These are phyloP conservation scores for Orchesella cincta DNA, from an alignment of 1,140 invertebrate species.

Conservation along the genomic window DNA sequence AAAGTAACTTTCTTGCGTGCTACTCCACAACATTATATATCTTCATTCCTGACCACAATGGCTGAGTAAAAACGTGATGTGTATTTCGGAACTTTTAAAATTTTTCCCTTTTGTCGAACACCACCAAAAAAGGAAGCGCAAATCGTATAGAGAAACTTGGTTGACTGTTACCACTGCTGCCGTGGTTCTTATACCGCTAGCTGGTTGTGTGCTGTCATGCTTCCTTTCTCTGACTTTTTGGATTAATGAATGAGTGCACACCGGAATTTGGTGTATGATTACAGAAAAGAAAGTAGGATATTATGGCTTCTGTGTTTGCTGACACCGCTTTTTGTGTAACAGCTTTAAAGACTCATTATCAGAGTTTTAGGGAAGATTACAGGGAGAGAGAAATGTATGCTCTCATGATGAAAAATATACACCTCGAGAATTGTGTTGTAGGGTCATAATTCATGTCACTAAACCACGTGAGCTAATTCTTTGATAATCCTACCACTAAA, in stretches of 20 bases:
- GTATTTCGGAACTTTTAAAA: background rate
- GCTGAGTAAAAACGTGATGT: background rate
- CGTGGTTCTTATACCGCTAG: background rate
- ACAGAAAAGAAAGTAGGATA: background rate
- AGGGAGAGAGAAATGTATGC: background rate
- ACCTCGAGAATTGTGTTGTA: slow-evolving; percentile 4
- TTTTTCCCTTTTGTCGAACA: background rate
- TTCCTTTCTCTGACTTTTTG: slow-evolving; percentile 9
- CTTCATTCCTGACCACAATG: slow-evolving; percentile 5
- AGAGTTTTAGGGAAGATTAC: background rate
- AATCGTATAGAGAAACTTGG: background rate
- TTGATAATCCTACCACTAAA: slow-evolving; percentile 22
- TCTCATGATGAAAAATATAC: background rate
- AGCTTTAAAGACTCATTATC: background rate
- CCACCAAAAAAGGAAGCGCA: background rate
- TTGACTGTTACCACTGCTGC: background rate
- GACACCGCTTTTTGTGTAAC: background rate
- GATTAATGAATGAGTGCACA: slow-evolving; percentile 10
- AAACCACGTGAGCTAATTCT: slow-evolving; percentile 16
- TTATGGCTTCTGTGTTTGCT: background rate
- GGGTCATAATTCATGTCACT: slow-evolving; percentile 20
- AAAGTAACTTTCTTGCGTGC: background rate
- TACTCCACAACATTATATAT: background rate
- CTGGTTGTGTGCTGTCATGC: background rate
- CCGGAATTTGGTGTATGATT: background rate